Evolutionary conservation across 2,888 invertebrate genomes (phyloP).

Genomic region (Tuta absoluta): DNA sequence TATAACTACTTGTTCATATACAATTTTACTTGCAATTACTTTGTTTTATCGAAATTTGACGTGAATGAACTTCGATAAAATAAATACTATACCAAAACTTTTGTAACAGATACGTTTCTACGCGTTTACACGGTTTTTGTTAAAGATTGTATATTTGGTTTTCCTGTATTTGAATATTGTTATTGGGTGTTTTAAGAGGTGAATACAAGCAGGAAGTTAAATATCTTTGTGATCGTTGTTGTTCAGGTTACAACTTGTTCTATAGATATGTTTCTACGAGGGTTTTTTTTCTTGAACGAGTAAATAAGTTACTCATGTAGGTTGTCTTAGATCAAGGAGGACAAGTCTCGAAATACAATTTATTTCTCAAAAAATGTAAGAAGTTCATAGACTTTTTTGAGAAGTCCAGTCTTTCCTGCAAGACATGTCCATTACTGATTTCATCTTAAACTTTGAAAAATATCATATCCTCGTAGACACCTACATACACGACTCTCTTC

Average conservation of each 20-base stretch:
- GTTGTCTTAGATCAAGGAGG: too few species aligned
- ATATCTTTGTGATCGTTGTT: neutral
- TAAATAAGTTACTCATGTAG: too few species aligned
- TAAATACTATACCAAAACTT: conserved; percentile 24
- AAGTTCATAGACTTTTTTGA: too few species aligned
- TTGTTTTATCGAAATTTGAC: conserved; percentile 51
- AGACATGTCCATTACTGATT: too few species aligned
- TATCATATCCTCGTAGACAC: neutral
- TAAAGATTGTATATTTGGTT: conserved; percentile 39
- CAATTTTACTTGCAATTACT: conserved; percentile 23
- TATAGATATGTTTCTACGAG: neutral
- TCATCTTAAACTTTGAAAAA: too few species aligned
- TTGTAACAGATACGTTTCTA: conserved; percentile 29
- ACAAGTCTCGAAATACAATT: too few species aligned
- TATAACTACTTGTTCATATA: conserved; percentile 10
- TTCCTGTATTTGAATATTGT: conserved; percentile 45
- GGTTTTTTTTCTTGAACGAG: too few species aligned
- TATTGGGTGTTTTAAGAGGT: conserved; percentile 32
- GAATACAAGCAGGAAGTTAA: neutral
- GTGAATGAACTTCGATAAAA: conserved; percentile 13
- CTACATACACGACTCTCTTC: neutral
- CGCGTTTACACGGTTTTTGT: conserved; percentile 43
- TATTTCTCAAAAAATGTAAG: too few species aligned
- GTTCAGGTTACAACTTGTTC: neutral
- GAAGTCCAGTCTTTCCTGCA: too few species aligned